Evolutionary conservation across 2,797 vertebrate species (phyloP), one percentile per base, ranked within the genome.

Genomic region (Streptopelia turtur): DNA sequence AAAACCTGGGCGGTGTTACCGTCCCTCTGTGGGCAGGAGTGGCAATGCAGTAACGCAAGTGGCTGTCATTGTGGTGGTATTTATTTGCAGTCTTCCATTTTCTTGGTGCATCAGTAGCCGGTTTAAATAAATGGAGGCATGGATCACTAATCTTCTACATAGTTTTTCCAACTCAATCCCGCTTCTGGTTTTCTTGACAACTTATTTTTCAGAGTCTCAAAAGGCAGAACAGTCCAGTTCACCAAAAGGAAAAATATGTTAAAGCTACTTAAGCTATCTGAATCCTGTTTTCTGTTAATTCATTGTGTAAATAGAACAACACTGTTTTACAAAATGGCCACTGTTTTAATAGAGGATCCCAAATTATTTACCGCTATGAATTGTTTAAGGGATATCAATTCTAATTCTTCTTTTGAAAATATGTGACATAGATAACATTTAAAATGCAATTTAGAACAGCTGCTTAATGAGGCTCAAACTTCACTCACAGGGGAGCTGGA

Each of bases 11-110:
- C 10, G 30, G 17, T 6, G 61, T 11, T 6, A 13, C 33, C 8
- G 16, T 4, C 20, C 10, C 5, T 30, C 16, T 10, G 0, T 7
- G 31, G 5, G 24, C 0, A 5, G 79, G 18, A 22, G n/a, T 3
- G 16, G 71, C 7, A 37, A 10, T 18, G 3, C 43, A 45, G 13
- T 49, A 12, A 11, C n/a, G 45, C 17, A 0, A 2, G 47, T 3
- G 31, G 9, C 9, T 27, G 10, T 47, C 24, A 0, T 8, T 31
- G 43, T 16, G 9, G 31, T 30, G 14, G 35, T 9, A 2, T 4
- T 64, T 25, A 1, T 14, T 25, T 18, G 10, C 5, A 5, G 31
- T 8, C 31, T 79, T n/a, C 22, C 33, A 0, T 61, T 25, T 53
- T 28, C 28, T 16, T 4, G 11, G 17, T 11, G 31, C 27, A 3